Evolutionary conservation across 2,797 vertebrate genomes (phyloP).

Genomic region (Gymnodraco acuticeps): DNA sequence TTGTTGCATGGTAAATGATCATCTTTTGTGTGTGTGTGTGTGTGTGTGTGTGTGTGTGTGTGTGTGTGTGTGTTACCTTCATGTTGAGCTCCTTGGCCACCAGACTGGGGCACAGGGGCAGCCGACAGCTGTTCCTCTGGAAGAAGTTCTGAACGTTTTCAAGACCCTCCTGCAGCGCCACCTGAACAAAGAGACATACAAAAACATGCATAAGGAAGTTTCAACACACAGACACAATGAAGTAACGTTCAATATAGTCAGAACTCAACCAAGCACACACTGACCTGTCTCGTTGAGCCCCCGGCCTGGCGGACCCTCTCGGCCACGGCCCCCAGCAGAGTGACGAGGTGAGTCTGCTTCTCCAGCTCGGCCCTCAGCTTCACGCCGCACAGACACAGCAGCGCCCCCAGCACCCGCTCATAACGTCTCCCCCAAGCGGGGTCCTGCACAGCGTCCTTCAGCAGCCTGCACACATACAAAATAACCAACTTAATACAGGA

Average conservation of each 20-base stretch:
- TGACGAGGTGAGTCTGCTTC: conserved; percentile 92
- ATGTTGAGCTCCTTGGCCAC: conserved; percentile 95
- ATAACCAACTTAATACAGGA: neutral
- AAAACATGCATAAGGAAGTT: neutral
- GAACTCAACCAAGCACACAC: conserved; percentile 32
- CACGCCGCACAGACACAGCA: conserved; percentile 92
- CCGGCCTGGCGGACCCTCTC: conserved; percentile 93
- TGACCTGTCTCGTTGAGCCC: conserved; percentile 92
- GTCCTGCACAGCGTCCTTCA: conserved; percentile 94
- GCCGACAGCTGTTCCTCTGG: conserved; percentile 90
- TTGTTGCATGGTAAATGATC: neutral
- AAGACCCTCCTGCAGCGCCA: conserved; percentile 92
- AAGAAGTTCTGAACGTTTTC: conserved; percentile 94
- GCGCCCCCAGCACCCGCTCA: conserved; percentile 91
- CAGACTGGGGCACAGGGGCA: conserved; percentile 95
- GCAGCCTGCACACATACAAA: conserved; percentile 86
- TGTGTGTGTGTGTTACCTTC: conserved; percentile 85
- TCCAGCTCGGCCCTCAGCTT: conserved; percentile 91
- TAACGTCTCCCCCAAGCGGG: conserved; percentile 90
- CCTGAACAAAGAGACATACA: conserved; percentile 59
- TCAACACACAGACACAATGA: conserved; percentile 10
- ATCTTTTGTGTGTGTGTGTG: conserved; percentile 5
- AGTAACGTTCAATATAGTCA: neutral
- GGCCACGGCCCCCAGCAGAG: conserved; percentile 92
- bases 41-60: conserved; percentile 6